Evolutionary conservation across 2,113 vertebrate species (phyloP).

Genomic region (Anseranas semipalmata): DNA sequence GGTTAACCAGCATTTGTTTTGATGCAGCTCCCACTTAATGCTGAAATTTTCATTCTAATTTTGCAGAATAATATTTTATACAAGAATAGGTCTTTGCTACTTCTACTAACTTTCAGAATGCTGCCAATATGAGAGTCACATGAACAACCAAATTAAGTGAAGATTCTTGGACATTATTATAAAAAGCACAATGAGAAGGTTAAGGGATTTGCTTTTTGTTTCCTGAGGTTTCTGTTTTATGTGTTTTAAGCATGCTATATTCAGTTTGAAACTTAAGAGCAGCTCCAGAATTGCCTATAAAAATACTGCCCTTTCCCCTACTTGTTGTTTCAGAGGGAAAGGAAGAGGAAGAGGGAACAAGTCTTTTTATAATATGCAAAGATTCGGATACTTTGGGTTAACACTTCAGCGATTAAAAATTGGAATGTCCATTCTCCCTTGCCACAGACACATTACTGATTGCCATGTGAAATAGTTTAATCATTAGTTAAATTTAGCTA

Average conservation of each 20-base stretch:
- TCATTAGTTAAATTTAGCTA: not conserved
- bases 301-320: not conserved
- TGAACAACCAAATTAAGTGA: not conserved
- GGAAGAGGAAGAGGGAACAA: not conserved
- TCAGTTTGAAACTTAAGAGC: not conserved
- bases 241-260: not conserved
- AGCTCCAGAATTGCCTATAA: not conserved
- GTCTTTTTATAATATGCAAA: not conserved
- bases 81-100: not conserved
- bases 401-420: not conserved
- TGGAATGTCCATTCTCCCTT: not conserved
- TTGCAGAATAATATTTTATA: not conserved
- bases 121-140: not conserved
- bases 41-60: not conserved
- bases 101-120: not conserved
- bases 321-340: not conserved
- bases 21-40: not conserved
- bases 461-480: not conserved
- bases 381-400: not conserved
- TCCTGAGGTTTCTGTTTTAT: not conserved
- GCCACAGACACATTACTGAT: not conserved
- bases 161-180: not conserved
- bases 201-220: not conserved
- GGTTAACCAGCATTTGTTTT: not conserved
- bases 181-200: not conserved